Base-by-base conservation (phyloP, 2,113 vertebrate genomes). In the Hemicordylus capensis region DNA sequence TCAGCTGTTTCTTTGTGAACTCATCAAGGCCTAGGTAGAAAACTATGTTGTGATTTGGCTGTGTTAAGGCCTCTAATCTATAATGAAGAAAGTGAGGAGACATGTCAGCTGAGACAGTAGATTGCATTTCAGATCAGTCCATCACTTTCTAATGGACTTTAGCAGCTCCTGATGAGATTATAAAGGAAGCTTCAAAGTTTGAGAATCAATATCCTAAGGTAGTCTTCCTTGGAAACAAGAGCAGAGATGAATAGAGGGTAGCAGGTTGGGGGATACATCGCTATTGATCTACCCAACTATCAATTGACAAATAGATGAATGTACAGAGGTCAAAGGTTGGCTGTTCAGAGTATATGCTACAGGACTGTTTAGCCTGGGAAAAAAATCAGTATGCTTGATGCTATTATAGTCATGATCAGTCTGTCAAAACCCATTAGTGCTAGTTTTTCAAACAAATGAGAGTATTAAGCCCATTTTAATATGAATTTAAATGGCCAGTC, bases 381-480 rank as follows among this genome's bases (percentile, higher is more conserved):
- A 90, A 88, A 92, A 90, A 85, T 91, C 92, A 61, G 89, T 86
- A 86, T 87, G 72, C 82, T 91, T 93, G 87, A 94, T 94, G 88
- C 83, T 85, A 87, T 94, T 93, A 92, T 82, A 84, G 76, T 58
- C 85, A 85, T 84, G 87, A 93, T 94, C 90, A 93, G 89, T 83
- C 85, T 93, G 90, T 92, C 94, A 93, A 89, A 93, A 90, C 85
- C 89, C 76, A 93, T 96, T 95, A 93, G 31, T 37, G 63, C 58
- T 84, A 56, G 75, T 61, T 90, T 91, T 89, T 85, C 82, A 76
- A 90, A 87, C 54, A 91, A 93, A 91, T 88, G 84, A 93, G 84
- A 93, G 86, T 19, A 81, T 73, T 93, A 87, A 90, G 28, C 61
- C 83, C 76, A 24, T 4, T 94, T 92, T 81, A 12, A 80, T 67